Evolutionary conservation across 1,140 invertebrate species (phyloP), one percentile per base, ranked within the genome.

Genomic region (Elymnias hypermnestra): DNA sequence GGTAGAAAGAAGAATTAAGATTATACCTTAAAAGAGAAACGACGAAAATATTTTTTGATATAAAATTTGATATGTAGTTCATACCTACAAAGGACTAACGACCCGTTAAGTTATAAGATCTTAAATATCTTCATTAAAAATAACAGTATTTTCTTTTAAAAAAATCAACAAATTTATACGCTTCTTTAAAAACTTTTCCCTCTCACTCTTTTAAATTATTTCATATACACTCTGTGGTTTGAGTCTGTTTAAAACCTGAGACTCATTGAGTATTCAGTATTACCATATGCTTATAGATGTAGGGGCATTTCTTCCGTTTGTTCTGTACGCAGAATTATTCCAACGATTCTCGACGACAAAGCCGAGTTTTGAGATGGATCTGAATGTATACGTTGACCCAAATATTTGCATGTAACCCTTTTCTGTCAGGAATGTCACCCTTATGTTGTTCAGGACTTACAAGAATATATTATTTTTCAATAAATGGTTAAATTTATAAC

Each of bases 401-500:
- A 33, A 33, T 33, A 33, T 33, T 33, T 33, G 31, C 31, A 33
- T 33, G 31, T 33, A 33, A 33, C 31, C 31, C 31, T 33, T 33
- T 33, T 33, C 31, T 15, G 31, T 17, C 7, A 15, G 31, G 13
- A 33, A 33, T 33, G 31, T 5, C 31, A 3, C 13, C 17, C 14
- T 13, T 10, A 33, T 15, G 12, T 18, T 33, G 31, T 29, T 29
- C 13, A 9, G 10, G 13, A 12, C 10, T 13, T 29, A 12, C 10
- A 25, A 8, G n/a, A 3, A 2, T 1, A n/a, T 1, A 5, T 26
- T 3, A 7, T 29, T 29, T 13, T 29, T 29, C 4, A 10, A 5
- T 29, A 5, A 25, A 25, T 8, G n/a, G n/a, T n/a, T n/a, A n/a
- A 25, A 25, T 8, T 5, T 29, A 3, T 29, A 29, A 26, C 10